Percentiles rank a stretch among this genome's conserved stretches.
Evolutionary conservation across 2,888 invertebrate species (phyloP).

Genomic region (Notocelia uddmanniana): DNA sequence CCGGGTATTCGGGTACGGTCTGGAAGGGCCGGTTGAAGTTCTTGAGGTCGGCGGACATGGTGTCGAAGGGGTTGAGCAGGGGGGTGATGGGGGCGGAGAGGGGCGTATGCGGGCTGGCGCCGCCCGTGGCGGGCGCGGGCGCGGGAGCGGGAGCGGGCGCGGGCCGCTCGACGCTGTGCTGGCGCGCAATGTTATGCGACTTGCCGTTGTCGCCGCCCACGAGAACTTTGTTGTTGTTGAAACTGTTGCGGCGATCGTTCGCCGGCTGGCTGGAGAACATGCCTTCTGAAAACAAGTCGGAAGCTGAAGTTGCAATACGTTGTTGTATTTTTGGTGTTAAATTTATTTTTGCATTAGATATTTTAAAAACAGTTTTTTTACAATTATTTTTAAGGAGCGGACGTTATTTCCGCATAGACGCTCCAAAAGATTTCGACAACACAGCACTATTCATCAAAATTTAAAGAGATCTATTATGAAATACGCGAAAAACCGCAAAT

Average conservation of each 20-base stretch:
- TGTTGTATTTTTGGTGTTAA: too few relatives aligned
- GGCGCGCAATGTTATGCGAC: background rate
- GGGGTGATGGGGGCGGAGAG: constrained; percentile 63
- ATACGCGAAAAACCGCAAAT: too few relatives aligned
- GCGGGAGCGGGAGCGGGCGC: too few relatives aligned
- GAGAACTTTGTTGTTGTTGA: constrained; percentile 80
- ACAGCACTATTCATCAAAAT: too few relatives aligned
- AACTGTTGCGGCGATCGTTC: constrained; percentile 80
- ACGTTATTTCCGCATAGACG: too few relatives aligned
- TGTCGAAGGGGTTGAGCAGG: constrained; percentile 71
- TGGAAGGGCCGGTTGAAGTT: constrained; percentile 55
- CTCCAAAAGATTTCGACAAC: too few relatives aligned
- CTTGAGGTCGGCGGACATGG: constrained; percentile 68
- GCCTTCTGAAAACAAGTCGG: constrained; percentile 64
- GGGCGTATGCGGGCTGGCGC: constrained; percentile 54
- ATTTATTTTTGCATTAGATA: too few relatives aligned
- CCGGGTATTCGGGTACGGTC: constrained; percentile 29
- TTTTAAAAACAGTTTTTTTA: too few relatives aligned
- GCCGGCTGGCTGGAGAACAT: constrained; percentile 61
- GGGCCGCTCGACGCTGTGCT: too few relatives aligned
- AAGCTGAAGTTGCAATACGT: too few relatives aligned
- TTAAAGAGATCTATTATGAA: too few relatives aligned
- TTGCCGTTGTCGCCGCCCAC: constrained; percentile 75
- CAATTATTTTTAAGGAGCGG: too few relatives aligned
- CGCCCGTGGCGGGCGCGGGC: background rate